phyloP scores from a whole-genome alignment of 2,113 vertebrate species.

The Xenopus laevis region DNA sequence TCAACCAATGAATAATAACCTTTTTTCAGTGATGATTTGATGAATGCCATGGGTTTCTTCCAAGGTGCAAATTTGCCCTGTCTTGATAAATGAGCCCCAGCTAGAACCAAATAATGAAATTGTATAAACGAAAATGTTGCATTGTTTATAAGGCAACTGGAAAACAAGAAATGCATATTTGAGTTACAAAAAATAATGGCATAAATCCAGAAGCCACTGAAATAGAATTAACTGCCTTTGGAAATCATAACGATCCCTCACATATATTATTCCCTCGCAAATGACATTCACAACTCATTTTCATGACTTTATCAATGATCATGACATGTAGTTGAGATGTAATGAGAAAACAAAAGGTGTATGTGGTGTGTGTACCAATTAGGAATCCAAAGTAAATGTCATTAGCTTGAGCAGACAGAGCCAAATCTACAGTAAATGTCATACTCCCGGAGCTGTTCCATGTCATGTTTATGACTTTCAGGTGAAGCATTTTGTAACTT shows the following conservation, averaged over 20 bases:
- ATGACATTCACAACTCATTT: constrained; percentile 37
- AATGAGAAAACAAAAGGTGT: constrained; percentile 1
- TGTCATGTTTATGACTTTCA: neutral
- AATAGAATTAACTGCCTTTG: constrained; percentile 16
- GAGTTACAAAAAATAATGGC: neutral
- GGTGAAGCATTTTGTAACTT: no score
- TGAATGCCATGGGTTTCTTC: no score
- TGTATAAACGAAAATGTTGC: no score
- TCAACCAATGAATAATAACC: no score
- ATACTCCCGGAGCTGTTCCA: neutral
- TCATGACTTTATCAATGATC: constrained; percentile 40
- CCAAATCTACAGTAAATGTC: neutral
- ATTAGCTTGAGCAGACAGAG: neutral
- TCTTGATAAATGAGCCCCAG: no score
- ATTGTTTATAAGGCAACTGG: no score
- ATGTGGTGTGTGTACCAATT: constrained; percentile 16
- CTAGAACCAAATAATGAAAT: no score
- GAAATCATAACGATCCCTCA: constrained; percentile 24
- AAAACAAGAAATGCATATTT: neutral
- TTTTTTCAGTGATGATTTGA: no score
- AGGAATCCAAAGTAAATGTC: constrained; percentile 7
- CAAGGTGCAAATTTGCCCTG: no score
- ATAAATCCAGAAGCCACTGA: constrained; percentile 28
- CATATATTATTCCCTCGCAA: constrained; percentile 23
- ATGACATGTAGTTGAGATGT: constrained; percentile 17